Conservation (phyloP, 37 sponge, comb jelly and placozoan species). For the Diacarnus erythraeanus region DNA sequence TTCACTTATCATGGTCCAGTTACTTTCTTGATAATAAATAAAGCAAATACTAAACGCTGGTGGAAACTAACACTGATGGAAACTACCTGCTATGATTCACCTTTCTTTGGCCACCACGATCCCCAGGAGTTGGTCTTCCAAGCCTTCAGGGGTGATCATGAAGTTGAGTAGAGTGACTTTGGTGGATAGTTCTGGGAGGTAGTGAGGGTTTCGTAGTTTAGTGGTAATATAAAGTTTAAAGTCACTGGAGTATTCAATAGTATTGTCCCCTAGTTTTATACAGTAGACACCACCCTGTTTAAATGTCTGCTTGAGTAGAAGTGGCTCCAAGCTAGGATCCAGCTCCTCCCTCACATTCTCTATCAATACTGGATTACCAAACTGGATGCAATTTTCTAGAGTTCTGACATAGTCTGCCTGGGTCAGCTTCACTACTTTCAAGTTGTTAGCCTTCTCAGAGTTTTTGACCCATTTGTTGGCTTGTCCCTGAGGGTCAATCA, state of each 20-base stretch:
- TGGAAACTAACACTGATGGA: background rate
- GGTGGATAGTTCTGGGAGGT: conserved; percentile 95
- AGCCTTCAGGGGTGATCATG: conserved; percentile 99
- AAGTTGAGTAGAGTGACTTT: conserved; percentile 98
- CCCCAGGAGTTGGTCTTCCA: conserved; percentile 98
- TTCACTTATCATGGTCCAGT: background rate
- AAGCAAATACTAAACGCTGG: background rate
- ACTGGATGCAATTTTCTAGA: conserved; percentile 99
- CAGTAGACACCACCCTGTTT: conserved; percentile 98
- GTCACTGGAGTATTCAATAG: conserved; percentile 94
- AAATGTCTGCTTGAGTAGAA: conserved; percentile 98
- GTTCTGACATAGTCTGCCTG: conserved; percentile 95
- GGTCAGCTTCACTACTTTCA: conserved; percentile 94
- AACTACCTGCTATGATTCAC: conserved; percentile 6
- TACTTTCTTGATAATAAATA: background rate
- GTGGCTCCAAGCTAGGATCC: conserved; percentile 97
- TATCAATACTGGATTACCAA: conserved; percentile 94
- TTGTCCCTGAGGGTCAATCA: conserved; percentile 99
- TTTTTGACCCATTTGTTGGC: conserved; percentile 99
- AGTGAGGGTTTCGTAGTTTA: conserved; percentile 98
- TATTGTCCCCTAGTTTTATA: conserved; percentile 96
- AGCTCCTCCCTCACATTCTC: conserved; percentile 99
- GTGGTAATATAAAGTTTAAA: conserved; percentile 97
- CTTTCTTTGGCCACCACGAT: conserved; percentile 98
- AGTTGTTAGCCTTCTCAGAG: conserved; percentile 82